Conservation (phyloP, 2,888 invertebrate species). For the Unio delphinus region DNA sequence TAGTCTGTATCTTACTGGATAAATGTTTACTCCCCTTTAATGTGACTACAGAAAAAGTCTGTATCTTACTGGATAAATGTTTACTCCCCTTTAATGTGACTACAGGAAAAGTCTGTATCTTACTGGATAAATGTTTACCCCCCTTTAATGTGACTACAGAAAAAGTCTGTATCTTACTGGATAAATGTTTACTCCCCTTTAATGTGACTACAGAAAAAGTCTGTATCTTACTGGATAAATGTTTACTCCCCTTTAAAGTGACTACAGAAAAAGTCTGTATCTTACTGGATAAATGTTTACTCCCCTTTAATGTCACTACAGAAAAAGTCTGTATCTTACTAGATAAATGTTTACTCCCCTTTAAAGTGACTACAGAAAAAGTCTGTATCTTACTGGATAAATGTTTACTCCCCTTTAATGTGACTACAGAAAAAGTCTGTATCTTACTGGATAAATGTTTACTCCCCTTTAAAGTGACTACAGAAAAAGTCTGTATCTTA, state of each 20-base stretch:
- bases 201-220: neutral
- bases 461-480: no score
- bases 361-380: no score
- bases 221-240: constrained; percentile 14
- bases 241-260: constrained; percentile 3
- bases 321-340: no score
- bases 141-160: constrained; percentile 1
- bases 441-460: no score
- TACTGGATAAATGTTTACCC: constrained; percentile 15
- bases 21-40: constrained; percentile 9
- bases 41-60: neutral
- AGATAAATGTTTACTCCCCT: no score
- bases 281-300: constrained; percentile 15
- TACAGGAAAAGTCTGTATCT: neutral
- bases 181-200: constrained; percentile 9
- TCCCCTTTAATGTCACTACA: constrained; percentile 3
- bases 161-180: constrained; percentile 9
- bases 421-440: no score
- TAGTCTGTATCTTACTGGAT: constrained; percentile 10
- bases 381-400: no score
- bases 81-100: constrained; percentile 4
- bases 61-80: constrained; percentile 14
- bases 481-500: no score
- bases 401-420: no score
- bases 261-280: neutral